phyloP scores from a whole-genome alignment of 2,113 vertebrate species.

The Malaclemys terrapin region DNA sequence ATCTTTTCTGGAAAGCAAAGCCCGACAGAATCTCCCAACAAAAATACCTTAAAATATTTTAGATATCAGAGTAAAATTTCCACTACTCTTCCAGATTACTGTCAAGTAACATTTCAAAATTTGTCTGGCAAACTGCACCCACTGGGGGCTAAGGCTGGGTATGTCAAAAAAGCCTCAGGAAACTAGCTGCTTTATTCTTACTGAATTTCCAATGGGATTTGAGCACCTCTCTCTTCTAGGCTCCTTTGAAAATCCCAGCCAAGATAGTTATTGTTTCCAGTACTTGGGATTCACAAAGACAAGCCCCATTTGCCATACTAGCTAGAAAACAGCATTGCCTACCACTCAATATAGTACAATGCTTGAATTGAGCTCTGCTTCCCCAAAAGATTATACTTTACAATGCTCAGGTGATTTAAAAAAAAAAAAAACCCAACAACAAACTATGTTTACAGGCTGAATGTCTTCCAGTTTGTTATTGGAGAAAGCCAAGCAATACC shows the following conservation, averaged over 20 bases:
- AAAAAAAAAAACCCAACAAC: neutral
- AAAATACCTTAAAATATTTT: neutral
- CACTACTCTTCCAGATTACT: neutral
- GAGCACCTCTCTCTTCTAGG: neutral
- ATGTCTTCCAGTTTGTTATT: neutral
- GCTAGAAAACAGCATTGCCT: neutral
- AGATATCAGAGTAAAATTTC: neutral
- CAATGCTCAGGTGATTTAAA: neutral
- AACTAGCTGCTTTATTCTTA: neutral
- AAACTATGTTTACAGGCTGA: neutral
- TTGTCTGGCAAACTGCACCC: neutral
- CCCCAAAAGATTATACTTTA: neutral
- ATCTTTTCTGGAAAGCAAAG: conserved; percentile 30
- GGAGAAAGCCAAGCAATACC: conserved; percentile 1
- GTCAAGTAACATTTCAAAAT: neutral
- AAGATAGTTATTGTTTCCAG: neutral
- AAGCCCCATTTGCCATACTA: neutral
- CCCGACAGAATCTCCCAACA: neutral
- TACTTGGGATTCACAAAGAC: neutral
- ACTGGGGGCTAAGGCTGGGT: neutral
- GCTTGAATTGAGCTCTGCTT: neutral
- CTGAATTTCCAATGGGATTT: neutral
- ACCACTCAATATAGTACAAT: neutral
- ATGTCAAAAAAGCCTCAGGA: neutral
- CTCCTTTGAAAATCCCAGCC: neutral